Percentiles rank a stretch among this genome's conserved stretches.
phyloP scores from a whole-genome alignment of 1,140 invertebrate species.

The Micrasema longulum region DNA sequence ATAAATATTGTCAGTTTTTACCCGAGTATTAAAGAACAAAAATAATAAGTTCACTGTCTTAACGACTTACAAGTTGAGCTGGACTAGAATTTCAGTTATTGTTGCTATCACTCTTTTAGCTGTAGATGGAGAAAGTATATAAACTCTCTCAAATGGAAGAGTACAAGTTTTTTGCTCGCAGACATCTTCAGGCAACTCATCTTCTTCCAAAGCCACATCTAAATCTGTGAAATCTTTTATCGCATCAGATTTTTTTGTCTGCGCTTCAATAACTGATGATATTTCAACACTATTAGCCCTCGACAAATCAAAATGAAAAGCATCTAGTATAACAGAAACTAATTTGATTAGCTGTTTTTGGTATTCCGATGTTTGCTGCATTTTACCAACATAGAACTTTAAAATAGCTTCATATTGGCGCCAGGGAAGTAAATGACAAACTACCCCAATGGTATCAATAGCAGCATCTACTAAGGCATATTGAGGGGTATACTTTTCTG shows the following conservation, averaged over 20 bases:
- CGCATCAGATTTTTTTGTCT: constrained; percentile 55
- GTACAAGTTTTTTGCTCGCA: constrained; percentile 11
- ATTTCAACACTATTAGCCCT: constrained; percentile 63
- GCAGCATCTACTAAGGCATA: constrained; percentile 88
- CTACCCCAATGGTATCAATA: constrained; percentile 79
- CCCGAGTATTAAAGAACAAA: constrained; percentile 10
- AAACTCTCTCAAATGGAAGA: constrained; percentile 69
- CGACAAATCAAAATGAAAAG: constrained; percentile 92
- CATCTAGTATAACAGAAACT: constrained; percentile 85
- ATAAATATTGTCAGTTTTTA: constrained; percentile 16
- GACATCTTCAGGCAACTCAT: constrained; percentile 56
- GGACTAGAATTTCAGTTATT: constrained; percentile 70
- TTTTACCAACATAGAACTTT: constrained; percentile 81
- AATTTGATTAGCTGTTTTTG: constrained; percentile 88
- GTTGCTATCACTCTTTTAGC: constrained; percentile 80
- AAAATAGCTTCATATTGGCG: constrained; percentile 85
- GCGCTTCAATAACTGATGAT: not conserved
- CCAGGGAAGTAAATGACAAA: constrained; percentile 87
- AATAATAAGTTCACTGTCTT: not conserved
- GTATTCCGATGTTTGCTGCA: constrained; percentile 77
- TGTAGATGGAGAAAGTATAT: constrained; percentile 74
- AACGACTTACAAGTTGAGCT: constrained; percentile 65
- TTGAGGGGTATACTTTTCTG: constrained; percentile 80
- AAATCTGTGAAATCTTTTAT: constrained; percentile 48
- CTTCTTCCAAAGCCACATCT: constrained; percentile 54